Conservation (phyloP, 2,797 vertebrate genomes). For the Tolypeutes matacus region DNA sequence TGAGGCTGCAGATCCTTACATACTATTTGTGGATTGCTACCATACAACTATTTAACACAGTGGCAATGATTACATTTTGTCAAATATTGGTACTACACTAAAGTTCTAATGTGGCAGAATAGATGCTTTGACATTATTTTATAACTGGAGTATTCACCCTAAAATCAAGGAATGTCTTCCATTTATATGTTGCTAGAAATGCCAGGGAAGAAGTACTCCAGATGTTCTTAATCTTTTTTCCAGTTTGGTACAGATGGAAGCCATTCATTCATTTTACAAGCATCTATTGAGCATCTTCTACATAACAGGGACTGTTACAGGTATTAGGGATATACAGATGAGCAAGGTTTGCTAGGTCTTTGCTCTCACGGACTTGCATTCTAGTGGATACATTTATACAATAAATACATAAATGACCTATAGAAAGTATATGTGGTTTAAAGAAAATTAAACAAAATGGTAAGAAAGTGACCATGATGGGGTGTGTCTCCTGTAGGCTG, state of each 20-base stretch:
- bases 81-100: constrained; percentile 40
- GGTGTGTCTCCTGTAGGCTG: not conserved
- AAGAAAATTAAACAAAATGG: constrained; percentile 33
- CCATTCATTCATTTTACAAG: constrained; percentile 10
- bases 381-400: not conserved
- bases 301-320: not conserved
- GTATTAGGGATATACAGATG: not conserved
- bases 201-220: constrained; percentile 12
- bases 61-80: constrained; percentile 52
- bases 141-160: not conserved
- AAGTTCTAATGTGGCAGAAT: constrained; percentile 40
- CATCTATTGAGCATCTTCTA: not conserved
- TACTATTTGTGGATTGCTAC: constrained; percentile 19
- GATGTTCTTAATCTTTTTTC: constrained; percentile 44
- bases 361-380: not conserved
- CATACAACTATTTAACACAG: constrained; percentile 39
- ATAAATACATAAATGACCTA: not conserved
- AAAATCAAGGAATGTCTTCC: constrained; percentile 46
- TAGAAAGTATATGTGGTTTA: not conserved
- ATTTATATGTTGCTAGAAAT: constrained; percentile 59
- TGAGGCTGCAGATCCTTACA: not conserved
- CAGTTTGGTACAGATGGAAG: not conserved
- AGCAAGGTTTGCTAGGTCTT: not conserved
- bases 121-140: constrained; percentile 56
- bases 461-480: not conserved